A percentile compares a stretch with the other conserved stretches of the same genome.
Evolutionary conservation across 2,888 invertebrate species (phyloP).

Genomic region (Aquatica leii): DNA sequence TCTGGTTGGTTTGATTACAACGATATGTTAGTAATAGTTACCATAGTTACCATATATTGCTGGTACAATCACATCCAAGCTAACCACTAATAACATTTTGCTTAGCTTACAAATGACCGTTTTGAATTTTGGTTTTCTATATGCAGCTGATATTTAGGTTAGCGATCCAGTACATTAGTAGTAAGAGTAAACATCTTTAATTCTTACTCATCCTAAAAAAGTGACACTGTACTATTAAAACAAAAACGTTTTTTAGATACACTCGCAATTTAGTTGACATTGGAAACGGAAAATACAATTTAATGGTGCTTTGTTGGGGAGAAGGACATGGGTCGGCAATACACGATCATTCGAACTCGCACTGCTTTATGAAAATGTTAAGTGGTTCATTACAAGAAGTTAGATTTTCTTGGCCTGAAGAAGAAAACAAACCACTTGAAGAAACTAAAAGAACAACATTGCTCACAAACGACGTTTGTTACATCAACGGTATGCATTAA

Average conservation of each 20-base stretch:
- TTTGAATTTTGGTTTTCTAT: too few species aligned
- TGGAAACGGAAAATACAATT: slow-evolving; percentile 96
- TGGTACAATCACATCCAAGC: too few species aligned
- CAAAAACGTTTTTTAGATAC: slow-evolving; percentile 80
- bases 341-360: slow-evolving; percentile 95
- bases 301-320: slow-evolving; percentile 98
- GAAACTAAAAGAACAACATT: slow-evolving; percentile 72
- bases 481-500: slow-evolving; percentile 84
- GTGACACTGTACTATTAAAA: too few species aligned
- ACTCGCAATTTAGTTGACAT: slow-evolving; percentile 95
- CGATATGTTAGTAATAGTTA: too few species aligned
- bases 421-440: slow-evolving; percentile 50
- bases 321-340: slow-evolving; percentile 94
- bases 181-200: too few species aligned
- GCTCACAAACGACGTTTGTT: slow-evolving; percentile 82
- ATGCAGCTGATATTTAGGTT: too few species aligned
- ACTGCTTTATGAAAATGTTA: slow-evolving; percentile 97
- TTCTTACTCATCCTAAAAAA: too few species aligned
- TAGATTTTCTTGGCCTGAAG: slow-evolving; percentile 81
- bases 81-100: too few species aligned
- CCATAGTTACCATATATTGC: too few species aligned
- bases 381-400: slow-evolving; percentile 86
- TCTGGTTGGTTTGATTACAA: too few species aligned
- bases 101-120: too few species aligned
- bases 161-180: too few species aligned